Evolutionary conservation across 1,140 invertebrate genomes (phyloP).

Genomic region (Brachionus angularis): DNA sequence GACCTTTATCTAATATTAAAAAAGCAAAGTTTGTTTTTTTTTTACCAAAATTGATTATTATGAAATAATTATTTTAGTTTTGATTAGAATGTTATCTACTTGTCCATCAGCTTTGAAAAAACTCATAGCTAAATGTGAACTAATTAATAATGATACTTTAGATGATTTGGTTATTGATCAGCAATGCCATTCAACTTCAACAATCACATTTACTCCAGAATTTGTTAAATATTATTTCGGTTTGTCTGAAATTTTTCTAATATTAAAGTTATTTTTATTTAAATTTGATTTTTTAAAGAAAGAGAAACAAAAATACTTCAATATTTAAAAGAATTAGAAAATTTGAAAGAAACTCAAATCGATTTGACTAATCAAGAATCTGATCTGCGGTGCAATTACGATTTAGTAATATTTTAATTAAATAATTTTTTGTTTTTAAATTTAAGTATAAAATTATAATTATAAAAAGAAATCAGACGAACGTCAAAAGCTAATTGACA

Average conservation of each 20-base stretch:
- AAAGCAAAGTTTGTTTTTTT: no score
- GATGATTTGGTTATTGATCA: neutral
- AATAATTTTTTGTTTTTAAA: no score
- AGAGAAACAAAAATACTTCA: conserved; percentile 23
- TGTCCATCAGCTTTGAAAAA: conserved; percentile 10
- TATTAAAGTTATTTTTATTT: neutral
- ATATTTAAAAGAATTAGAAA: neutral
- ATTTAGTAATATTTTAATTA: conserved; percentile 2
- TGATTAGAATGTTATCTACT: conserved; percentile 8
- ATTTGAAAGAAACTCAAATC: conserved; percentile 7
- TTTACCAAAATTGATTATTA: no score
- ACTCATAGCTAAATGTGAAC: neutral
- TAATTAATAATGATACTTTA: neutral
- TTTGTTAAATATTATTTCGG: conserved; percentile 42
- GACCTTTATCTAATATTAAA: neutral
- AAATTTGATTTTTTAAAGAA: neutral
- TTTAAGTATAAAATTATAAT: no score
- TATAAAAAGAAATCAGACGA: neutral
- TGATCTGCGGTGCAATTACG: neutral
- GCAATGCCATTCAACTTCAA: neutral
- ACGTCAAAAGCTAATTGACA: conserved; percentile 15
- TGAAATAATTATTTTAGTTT: no score
- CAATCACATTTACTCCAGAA: conserved; percentile 20
- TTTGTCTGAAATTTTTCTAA: neutral
- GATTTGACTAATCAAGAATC: conserved; percentile 25